Base-by-base conservation (phyloP, 2,113 vertebrate species). In the Corydoras maculifer region DNA sequence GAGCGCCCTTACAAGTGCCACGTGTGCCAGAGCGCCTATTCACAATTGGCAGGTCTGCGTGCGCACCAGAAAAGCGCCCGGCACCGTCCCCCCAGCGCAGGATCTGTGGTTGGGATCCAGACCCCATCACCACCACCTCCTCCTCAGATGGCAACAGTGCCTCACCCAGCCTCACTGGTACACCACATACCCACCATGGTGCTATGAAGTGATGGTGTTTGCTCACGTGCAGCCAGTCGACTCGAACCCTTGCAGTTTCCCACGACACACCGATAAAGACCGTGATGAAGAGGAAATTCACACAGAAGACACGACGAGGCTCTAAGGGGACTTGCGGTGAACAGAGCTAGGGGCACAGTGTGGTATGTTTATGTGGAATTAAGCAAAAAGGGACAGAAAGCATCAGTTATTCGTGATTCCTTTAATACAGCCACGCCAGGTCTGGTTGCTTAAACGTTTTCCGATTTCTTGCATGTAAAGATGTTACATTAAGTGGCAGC, bases 1-100 rank as follows among this genome's bases (percentile, higher is more conserved):
- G 93, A 94, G 86, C 91, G 92, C 9, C 93, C 93, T 18, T 94
- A 94, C 86, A 94, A 94, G 84, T 94, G 93, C 85, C 93, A 93
- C 81, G 92, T 94, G 68, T 98, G 95, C 88, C 95, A 97, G 83
- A 98, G 95, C 8, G 97, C 97, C 60, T 99, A 98, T 68, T 97
- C 94, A 0, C 96, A 98, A 91, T 91, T 98, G 58, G 96, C 97
- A 0, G 96, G 96, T 9, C 90, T 98, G 71, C 88, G 97, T 29
- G 97, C 97, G 0, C 97, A 99, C 80, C 96, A 98, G 89, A 99
- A 99, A 78, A 98, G 96, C 12, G 97, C 97, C 14, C 77, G 96
- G 53, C 97, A 98, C 81, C 92, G 95, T 50, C 97, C 97, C 1
- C 80, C 88, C 43, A 12, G 54, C 4, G 58, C 83, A 0, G 77